Evolutionary conservation across 2,888 invertebrate genomes (phyloP), one percentile per base, ranked within the genome.

Genomic region (Brenthis daphne): DNA sequence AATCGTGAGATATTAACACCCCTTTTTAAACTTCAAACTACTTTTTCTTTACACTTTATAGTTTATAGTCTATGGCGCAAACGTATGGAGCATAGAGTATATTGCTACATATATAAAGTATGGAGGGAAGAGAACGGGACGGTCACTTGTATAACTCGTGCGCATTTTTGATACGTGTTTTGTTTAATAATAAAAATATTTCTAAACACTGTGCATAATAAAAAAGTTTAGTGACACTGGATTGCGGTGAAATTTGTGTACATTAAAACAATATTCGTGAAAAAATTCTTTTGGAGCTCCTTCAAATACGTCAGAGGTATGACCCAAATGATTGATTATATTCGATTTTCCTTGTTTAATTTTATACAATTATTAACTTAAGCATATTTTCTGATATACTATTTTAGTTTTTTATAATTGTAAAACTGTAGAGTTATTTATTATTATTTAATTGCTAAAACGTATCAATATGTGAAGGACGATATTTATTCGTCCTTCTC

Each of bases 231-330:
- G 68, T 68, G 71, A 48, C 37, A 53, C 55, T 64, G 71, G 71
- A 71, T 69, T 71, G 69, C 69, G 63, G 71, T 71, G 71, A 67
- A 64, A 64, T 50, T 67, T 13, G 43, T 24, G 13, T 64, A 8
- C n/a, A 51, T 16, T 43, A 24, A 50, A 13, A n/a, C 6, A 16
- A 67, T 33, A 48, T 33, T 20, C 16, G 24, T 47, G 8, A 50
- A 55, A 61, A 29, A 60, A 6, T 60, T 56, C 12, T 20, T n/a
- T 55, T 61, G 47, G 65, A 57, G 67, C 29, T 67, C 29, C 29
- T 61, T 47, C 16, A 16, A 33, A 54, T 56, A 67, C 67, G 67
- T 56, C 67, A 60, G 55, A 50, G 61, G 61, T 61, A 61, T 61
- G 61, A 61, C 61, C 61, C 51, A n/a, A 51, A n/a, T 61, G 51